These are phyloP conservation scores for Panagrolaimus sp. DNA, from an alignment of 1,140 invertebrate species.

Conservation along the genomic window DNA sequence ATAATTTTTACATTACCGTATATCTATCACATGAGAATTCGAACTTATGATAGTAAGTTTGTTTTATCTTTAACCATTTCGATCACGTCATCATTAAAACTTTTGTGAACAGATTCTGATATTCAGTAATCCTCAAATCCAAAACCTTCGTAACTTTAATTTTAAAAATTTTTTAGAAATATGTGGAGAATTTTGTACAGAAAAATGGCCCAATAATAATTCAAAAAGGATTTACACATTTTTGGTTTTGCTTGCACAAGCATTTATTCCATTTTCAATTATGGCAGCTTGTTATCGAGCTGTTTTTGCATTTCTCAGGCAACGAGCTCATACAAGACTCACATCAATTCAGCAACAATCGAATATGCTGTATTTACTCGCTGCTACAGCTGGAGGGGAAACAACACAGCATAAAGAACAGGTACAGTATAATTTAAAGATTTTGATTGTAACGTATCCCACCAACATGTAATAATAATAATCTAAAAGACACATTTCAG, in stretches of 20 bases:
- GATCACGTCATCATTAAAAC: conserved; percentile 13
- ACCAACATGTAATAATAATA: no score
- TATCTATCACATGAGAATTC: conserved; percentile 49
- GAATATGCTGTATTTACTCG: conserved; percentile 17
- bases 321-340: conserved; percentile 27
- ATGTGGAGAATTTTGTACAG: conserved; percentile 54
- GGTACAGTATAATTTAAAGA: conserved; percentile 28
- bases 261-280: conserved; percentile 27
- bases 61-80: background rate
- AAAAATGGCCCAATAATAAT: conserved; percentile 45
- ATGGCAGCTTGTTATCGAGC: conserved; percentile 15
- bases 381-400: background rate
- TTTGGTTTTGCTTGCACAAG: conserved; percentile 29
- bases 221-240: conserved; percentile 55
- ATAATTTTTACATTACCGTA: conserved; percentile 53
- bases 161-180: conserved; percentile 21
- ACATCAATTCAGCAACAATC: conserved; percentile 6
- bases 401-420: conserved; percentile 17
- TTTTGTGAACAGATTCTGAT: no score
- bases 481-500: background rate
- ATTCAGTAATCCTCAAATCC: no score
- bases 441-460: no score
- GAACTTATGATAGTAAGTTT: conserved; percentile 27
- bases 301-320: background rate
- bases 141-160: no score